Base-by-base conservation (phyloP, 2,888 invertebrate species). In the Iselma pallidipennis region DNA sequence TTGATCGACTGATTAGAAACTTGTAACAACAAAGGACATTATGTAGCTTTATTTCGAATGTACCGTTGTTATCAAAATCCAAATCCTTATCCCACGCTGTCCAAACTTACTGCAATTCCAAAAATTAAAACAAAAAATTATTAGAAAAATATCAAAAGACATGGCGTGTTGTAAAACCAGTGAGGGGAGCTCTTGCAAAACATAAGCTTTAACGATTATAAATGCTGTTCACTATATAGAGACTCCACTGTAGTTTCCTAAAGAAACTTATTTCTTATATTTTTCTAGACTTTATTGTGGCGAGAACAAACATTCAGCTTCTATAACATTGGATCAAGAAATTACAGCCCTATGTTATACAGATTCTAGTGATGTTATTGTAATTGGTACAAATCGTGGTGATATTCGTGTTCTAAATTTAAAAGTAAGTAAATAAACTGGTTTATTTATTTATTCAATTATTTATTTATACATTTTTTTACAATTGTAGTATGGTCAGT, bases 321-420 rank as follows among this genome's bases (percentile, higher is more conserved):
- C 82, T 0, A 85, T 88, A 54, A 86, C 87, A 67, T 82, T 88
- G n/a, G 83, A 83, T 51, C 85, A 85, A 61, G 82, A 81, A 49
- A 84, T 88, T 49, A 83, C 82, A 2, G 82, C 85, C 0, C 86
- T 87, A 0, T 86, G 86, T 72, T 89, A 88, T 70, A 82, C 83
- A 10, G 75, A 80, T 53, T 74, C 81, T 53, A 80, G 81, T 1
- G 75, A 83, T 55, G 77, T 82, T 64, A 78, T 85, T 64, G 75
- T 87, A 55, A 76, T 85, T 58, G 86, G 85, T 5, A 83, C 81
- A 42, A 74, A 78, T 49, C 73, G 74, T 55, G 86, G 86, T n/a
- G 76, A 78, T 57, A 82, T 86, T 64, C 21, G 6, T 12, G 21
- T 45, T 21, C 10, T 45, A 23, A 80, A 83, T 69, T 82, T 83